phyloP scores from a whole-genome alignment of 2,797 vertebrate genomes.

The Periparus ater region DNA sequence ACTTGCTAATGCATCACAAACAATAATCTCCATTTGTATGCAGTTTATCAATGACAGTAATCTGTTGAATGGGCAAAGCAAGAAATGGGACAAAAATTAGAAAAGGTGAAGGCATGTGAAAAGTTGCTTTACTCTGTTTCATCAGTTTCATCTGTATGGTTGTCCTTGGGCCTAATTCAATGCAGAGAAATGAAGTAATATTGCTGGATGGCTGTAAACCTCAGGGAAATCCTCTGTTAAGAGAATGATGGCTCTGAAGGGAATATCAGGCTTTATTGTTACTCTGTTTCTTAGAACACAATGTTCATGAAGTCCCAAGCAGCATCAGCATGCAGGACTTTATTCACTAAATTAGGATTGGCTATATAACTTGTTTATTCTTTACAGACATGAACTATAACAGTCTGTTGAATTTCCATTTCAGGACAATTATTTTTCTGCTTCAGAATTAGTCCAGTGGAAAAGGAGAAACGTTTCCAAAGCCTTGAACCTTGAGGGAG shows the following conservation, averaged over 20 bases:
- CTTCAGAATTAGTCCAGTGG: background rate
- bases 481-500: background rate
- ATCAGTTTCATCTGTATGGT: background rate
- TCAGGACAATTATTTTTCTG: background rate
- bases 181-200: slow-evolving; percentile 1
- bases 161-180: slow-evolving; percentile 4
- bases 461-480: background rate
- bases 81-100: background rate
- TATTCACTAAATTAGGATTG: background rate
- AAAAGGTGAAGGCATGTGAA: background rate
- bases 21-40: background rate
- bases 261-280: background rate
- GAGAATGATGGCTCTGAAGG: background rate
- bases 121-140: background rate
- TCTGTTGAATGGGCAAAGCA: background rate
- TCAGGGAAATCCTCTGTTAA: slow-evolving; percentile 39
- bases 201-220: slow-evolving; percentile 25
- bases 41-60: background rate
- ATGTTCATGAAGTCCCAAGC: background rate
- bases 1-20: background rate
- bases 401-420: background rate
- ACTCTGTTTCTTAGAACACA: background rate
- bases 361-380: background rate
- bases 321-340: background rate
- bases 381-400: background rate